Base-by-base conservation (phyloP, 2,888 invertebrate genomes). In the Palloptera scutellata region DNA sequence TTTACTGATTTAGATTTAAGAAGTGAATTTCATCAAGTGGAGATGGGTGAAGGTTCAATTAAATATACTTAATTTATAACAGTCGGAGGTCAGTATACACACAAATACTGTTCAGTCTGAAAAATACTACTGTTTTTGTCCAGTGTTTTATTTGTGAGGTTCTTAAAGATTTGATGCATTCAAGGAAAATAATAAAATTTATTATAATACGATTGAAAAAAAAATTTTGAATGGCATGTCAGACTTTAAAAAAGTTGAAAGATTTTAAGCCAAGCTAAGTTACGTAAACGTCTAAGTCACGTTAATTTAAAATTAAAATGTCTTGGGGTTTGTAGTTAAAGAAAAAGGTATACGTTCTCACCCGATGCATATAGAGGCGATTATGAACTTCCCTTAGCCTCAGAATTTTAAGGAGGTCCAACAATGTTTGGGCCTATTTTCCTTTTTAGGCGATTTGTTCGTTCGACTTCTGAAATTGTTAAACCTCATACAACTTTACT, bases 111-210 rank as follows among this genome's bases (percentile, higher is more conserved):
- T 54, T 54, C 8, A 2, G 30, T 17, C 20, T 20, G 19, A 13
- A 54, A 20, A 54, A 17, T 57, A 13, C 57, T 41, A 30, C 41
- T 57, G 57, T 40, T 40, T 57, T 57, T 57, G 20, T 57, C 15
- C 57, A 57, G 41, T 40, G 57, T 12, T 57, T 57, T 57, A 57
- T 57, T 40, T 57, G 40, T 13, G 12, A 12, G 13, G 15, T 57
- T 40, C 30, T 30, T 15, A 57, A 57, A 30, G 57, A 57, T 13
- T 40, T 57, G n/a, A 57, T 40, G 1, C 30, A 8, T 57, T 57
- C 57, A 41, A 57, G 57, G 57, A 57, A 57, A 30, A 57, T 57
- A 57, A 40, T 57, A 41, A 13, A 30, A 53, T 17, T 9, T 53
- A 19, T 53, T 11, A 19, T 53, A 53, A 15, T 53, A 53, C 17